Conservation (phyloP, 1,140 invertebrate species). For the Zaprionus ghesquierei region DNA sequence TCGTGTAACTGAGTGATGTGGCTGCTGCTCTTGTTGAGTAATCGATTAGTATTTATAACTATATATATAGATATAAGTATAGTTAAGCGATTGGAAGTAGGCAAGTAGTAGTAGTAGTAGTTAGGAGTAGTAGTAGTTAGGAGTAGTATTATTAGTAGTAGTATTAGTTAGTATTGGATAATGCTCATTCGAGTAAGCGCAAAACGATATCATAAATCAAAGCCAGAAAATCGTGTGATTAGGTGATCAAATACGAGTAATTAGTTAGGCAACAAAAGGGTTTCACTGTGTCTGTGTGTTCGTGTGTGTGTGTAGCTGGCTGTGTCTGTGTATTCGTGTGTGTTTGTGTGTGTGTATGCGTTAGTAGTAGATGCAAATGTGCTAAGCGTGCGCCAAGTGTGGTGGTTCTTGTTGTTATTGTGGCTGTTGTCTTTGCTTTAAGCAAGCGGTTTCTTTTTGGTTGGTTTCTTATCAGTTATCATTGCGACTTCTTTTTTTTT, state of each 20-base stretch:
- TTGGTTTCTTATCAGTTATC: constrained; percentile 36
- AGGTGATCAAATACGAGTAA: constrained; percentile 17
- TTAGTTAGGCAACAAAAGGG: constrained; percentile 6
- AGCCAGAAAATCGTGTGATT: constrained; percentile 27
- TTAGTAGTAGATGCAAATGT: constrained; percentile 62
- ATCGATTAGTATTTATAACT: constrained; percentile 29
- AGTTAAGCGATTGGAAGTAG: constrained; percentile 66
- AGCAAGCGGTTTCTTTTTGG: constrained; percentile 31
- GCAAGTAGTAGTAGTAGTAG: constrained; percentile 63
- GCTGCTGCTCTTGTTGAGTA: constrained; percentile 19
- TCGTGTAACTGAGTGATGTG: background rate
- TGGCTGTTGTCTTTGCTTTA: constrained; percentile 43
- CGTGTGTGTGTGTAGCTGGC: background rate
- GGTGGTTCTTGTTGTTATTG: constrained; percentile 36
- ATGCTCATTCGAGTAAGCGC: constrained; percentile 55
- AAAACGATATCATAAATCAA: constrained; percentile 43
- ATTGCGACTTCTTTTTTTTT: constrained; percentile 52
- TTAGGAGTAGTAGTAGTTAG: constrained; percentile 60
- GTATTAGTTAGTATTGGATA: constrained; percentile 39
- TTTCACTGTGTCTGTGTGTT: background rate
- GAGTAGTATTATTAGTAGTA: background rate
- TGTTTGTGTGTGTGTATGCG: constrained; percentile 3
- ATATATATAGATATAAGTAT: constrained; percentile 60
- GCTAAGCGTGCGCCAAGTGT: constrained; percentile 73
- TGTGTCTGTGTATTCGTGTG: background rate